Evolutionary conservation across 2,113 vertebrate genomes (phyloP).

Genomic region (Chaetodon auriga): DNA sequence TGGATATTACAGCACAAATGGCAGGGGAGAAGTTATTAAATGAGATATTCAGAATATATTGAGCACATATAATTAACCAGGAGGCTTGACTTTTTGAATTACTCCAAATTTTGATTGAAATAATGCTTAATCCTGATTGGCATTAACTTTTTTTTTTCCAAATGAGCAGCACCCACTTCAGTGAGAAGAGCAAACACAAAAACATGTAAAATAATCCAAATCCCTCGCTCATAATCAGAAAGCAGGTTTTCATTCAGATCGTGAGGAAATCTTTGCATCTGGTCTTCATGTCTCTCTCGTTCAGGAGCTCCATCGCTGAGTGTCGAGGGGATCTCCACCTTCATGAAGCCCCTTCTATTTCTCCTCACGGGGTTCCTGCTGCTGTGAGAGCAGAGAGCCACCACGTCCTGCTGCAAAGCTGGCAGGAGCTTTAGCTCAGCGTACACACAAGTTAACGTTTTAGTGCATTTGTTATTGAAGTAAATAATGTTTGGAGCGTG

Average conservation of each 20-base stretch:
- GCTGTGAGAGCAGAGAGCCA: constrained; percentile 56
- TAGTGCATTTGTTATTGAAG: background rate
- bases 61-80: background rate
- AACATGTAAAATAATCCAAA: background rate
- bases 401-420: background rate
- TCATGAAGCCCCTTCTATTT: constrained; percentile 69
- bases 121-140: background rate
- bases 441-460: no score
- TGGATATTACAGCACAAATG: no score
- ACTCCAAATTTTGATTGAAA: background rate
- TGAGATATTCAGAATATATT: no score
- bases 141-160: background rate
- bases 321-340: constrained; percentile 54
- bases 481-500: background rate
- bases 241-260: background rate
- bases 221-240: background rate
- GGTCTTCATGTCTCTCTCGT: background rate
- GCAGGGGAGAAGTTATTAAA: no score
- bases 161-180: background rate
- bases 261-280: background rate
- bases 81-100: background rate
- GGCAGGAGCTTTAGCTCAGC: constrained; percentile 10
- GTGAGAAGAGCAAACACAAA: background rate
- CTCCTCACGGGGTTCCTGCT: constrained; percentile 70
- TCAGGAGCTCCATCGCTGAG: constrained; percentile 70